A percentile compares a stretch with the other conserved stretches of the same genome.
Conservation (phyloP, 2,797 vertebrate genomes). For the Gymnopithys bicolor region DNA sequence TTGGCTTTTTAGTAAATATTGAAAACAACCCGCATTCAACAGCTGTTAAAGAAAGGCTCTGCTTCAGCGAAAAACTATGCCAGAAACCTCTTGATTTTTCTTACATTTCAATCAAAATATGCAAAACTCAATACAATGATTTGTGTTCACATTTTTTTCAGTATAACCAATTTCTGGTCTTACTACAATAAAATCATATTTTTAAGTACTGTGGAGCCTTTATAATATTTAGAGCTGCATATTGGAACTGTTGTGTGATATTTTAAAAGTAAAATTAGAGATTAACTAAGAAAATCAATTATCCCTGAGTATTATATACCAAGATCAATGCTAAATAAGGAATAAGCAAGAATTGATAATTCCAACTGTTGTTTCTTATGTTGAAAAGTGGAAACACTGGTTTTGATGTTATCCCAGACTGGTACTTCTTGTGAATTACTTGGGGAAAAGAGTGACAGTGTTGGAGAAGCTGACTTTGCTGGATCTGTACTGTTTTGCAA, state of each 20-base stretch:
- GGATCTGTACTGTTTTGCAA: slow-evolving; percentile 22
- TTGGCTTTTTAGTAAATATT: background rate
- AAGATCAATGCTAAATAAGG: background rate
- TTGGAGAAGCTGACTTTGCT: slow-evolving; percentile 40
- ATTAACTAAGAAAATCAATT: background rate
- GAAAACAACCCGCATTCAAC: background rate
- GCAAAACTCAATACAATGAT: background rate
- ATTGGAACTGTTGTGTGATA: background rate
- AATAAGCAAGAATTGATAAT: background rate
- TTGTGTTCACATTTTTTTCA: background rate
- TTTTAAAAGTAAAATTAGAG: background rate
- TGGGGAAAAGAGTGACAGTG: background rate
- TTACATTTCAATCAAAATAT: background rate
- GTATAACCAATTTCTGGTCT: background rate
- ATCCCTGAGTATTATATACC: background rate
- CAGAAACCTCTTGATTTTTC: background rate
- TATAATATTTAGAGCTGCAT: background rate
- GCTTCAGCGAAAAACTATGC: background rate
- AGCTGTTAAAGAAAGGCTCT: background rate
- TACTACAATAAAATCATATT: background rate
- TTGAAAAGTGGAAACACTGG: background rate
- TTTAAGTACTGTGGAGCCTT: background rate
- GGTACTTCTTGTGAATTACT: background rate
- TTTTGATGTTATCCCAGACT: background rate
- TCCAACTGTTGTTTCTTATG: background rate